Base-by-base conservation (phyloP, 2,888 invertebrate species). In the Holacanthella duospinosa region DNA sequence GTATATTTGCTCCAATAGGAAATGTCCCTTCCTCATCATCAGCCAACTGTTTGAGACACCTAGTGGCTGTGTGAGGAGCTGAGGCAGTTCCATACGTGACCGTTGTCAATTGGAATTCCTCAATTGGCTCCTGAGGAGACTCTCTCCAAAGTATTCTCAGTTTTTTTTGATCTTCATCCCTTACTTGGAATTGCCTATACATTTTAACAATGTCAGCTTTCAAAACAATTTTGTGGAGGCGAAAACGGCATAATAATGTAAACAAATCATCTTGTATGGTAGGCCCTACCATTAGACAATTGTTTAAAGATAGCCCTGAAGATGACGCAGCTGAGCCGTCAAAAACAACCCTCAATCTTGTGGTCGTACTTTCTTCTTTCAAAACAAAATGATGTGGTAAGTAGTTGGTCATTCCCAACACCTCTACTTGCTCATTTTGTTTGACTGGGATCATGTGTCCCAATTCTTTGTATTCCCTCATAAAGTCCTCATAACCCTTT, bases 121-220 rank as follows among this genome's bases (percentile, higher is more conserved):
- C 16, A 6, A 6, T 9, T 16, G 6, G 6, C 16, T 6, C 16
- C 6, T 16, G 9, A 6, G 36, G 36, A 9, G 6, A 6, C 6
- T 36, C 36, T 9, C 36, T 6, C 36, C 36, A 36, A 36, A 36
- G 36, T 9, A 36, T 36, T 6, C 16, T 6, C 16, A 9, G 36
- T 9, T 36, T 9, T 36, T 36, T 36, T 36, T 16, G 6, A 16
- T 36, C 36, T 16, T 36, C 36, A 9, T 6, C 9, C 6, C 16
- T 6, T 6, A 36, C 36, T 36, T 9, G 36, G 6, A 36, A 9
- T 36, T 36, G 36, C 36, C 36, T 36, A 62, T 74, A 77, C 75
- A 77, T 77, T 66, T 77, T 77, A 25, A 70, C 36, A 36, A 36
- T 16, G 36, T 36, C 36, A 6, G 36, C 36, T 9, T 6, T 36